Evolutionary conservation across 2,797 vertebrate genomes (phyloP).

Genomic region (Premnoplex brunnescens): DNA sequence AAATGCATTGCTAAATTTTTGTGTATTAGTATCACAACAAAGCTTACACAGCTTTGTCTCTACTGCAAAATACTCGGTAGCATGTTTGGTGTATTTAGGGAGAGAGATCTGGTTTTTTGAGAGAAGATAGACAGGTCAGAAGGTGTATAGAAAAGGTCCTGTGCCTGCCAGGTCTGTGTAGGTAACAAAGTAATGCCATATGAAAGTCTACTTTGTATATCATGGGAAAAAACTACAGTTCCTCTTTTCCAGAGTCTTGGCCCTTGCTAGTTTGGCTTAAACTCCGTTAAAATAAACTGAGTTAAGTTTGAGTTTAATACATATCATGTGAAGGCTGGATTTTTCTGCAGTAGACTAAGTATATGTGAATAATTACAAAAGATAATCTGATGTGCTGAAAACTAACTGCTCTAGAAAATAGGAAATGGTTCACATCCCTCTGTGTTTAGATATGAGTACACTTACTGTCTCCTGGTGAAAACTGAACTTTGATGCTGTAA

Average conservation of each 20-base stretch:
- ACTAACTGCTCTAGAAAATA: background rate
- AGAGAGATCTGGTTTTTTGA: background rate
- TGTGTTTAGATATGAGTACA: background rate
- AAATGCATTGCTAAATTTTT: background rate
- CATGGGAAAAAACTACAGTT: background rate
- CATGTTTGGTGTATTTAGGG: background rate
- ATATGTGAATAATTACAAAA: background rate
- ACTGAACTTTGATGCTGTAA: background rate
- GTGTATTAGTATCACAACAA: background rate
- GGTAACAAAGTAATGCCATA: background rate
- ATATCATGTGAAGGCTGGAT: background rate
- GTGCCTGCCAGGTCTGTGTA: background rate
- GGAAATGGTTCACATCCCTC: fast-evolving
- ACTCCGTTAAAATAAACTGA: background rate
- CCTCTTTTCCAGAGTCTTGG: background rate
- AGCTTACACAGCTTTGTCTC: background rate
- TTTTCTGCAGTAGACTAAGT: background rate
- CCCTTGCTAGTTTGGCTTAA: background rate
- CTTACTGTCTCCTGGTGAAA: background rate
- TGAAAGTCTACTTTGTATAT: background rate
- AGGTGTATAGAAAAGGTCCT: background rate
- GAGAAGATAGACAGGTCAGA: background rate
- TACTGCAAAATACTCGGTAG: background rate
- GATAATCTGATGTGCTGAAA: background rate
- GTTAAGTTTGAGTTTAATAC: background rate